Evolutionary conservation across 1,140 invertebrate genomes (phyloP).

Genomic region (Akabosia matsudoensis): DNA sequence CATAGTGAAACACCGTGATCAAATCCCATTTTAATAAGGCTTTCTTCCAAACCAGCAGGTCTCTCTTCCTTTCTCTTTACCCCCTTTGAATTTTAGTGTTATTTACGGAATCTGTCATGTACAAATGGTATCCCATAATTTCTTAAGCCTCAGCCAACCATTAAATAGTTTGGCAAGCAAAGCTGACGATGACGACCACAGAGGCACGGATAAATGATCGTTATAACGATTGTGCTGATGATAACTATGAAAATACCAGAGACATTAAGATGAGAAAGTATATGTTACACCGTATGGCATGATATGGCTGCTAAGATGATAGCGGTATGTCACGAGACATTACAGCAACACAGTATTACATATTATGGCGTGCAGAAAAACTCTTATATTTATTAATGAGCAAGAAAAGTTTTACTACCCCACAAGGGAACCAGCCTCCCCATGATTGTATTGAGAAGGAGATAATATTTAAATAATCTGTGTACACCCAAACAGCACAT

Average conservation of each 20-base stretch:
- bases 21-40: not conserved
- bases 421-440: conserved; percentile 2
- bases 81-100: not conserved
- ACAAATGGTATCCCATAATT: conserved; percentile 19
- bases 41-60: not conserved
- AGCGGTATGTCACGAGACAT: not conserved
- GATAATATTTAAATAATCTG: conserved; percentile 24
- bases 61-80: not conserved
- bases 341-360: not conserved
- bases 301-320: not conserved
- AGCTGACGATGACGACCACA: not conserved
- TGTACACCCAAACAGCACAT: conserved; percentile 6
- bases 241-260: not conserved
- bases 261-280: too few relatives aligned
- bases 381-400: conserved; percentile 15
- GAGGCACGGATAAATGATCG: too few relatives aligned
- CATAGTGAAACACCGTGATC: too few relatives aligned
- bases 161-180: conserved; percentile 6
- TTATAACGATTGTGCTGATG: not conserved
- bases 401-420: not conserved
- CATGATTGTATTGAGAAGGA: not conserved
- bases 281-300: not conserved
- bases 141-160: conserved; percentile 11
- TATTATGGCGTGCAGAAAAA: not conserved
- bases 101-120: conserved; percentile 14